phyloP scores from a whole-genome alignment of 2,113 vertebrate species.

The Amphilophus citrinellus region DNA sequence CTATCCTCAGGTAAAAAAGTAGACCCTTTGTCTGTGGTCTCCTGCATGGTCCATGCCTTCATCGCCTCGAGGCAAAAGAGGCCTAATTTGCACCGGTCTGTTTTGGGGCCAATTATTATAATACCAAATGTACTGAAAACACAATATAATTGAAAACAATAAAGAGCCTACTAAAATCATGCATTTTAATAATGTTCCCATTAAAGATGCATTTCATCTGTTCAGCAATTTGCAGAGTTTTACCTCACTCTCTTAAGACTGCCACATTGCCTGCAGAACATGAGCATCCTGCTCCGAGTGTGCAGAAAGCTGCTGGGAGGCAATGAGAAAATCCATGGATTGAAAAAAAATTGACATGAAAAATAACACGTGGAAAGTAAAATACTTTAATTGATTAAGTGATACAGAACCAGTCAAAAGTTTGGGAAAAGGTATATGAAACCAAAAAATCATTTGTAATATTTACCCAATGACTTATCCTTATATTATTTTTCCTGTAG shows the following conservation, averaged over 20 bases:
- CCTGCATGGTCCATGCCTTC: slow-evolving; percentile 73
- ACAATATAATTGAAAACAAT: slow-evolving; percentile 80
- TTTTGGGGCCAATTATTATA: slow-evolving; percentile 85
- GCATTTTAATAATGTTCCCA: slow-evolving; percentile 74
- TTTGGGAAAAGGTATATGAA: neutral
- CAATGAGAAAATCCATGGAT: neutral
- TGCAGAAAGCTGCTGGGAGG: neutral
- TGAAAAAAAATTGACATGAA: neutral
- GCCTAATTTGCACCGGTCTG: slow-evolving; percentile 84
- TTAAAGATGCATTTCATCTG: slow-evolving; percentile 74
- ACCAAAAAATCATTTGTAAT: neutral
- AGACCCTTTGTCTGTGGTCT: slow-evolving; percentile 79
- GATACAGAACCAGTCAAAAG: no score
- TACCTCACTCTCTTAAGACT: slow-evolving; percentile 22
- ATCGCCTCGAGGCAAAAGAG: slow-evolving; percentile 80
- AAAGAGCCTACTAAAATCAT: slow-evolving; percentile 66
- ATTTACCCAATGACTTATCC: no score
- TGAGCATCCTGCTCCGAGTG: neutral
- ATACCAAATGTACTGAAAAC: slow-evolving; percentile 81
- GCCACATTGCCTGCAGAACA: slow-evolving; percentile 32
- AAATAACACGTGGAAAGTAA: neutral
- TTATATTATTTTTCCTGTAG: no score
- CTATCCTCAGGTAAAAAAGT: slow-evolving; percentile 74
- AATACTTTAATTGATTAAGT: neutral
- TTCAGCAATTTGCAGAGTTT: slow-evolving; percentile 58